Evolutionary conservation across 2,888 invertebrate genomes (phyloP), one percentile per base, ranked within the genome.

Genomic region (Blastobasis adustella): DNA sequence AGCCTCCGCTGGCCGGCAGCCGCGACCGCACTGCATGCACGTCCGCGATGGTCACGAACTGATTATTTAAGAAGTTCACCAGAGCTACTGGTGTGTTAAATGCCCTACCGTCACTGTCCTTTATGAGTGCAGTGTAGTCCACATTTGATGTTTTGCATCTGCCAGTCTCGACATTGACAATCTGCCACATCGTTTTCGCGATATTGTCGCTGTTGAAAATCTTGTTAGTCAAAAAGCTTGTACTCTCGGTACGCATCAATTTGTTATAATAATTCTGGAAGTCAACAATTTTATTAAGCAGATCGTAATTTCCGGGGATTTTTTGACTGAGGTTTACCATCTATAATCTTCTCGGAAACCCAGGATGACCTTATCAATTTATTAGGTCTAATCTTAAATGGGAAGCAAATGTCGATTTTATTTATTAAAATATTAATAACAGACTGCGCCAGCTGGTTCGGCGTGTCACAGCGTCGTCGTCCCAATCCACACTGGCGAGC

Each of bases 51-150:
- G 40, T 6, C 37, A 38, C 47, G 37, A 53, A 53, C 38, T 50
- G 10, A 3, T n/a, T n/a, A 41, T 53, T 53, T 37, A 53, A 47
- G 4, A 47, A 47, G 41, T 53, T 37, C 1, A 45, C 51, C 0
- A 45, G 45, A 6, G 47, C 45, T 9, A 45, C 40, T 40, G 10
- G 40, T 8, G 45, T 44, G 5, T 44, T 5, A 8, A 47, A 47
- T 7, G 39, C 40, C 6, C 6, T 8, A 3, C 51, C 51, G 4
- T n/a, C 8, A 5, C 7, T 5, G 37, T 47, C 45, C 10, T 37
- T 44, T 5, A 37, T 37, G 1, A 51, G 5, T 5, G 44, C 47
- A 4, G 51, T 48, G 37, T 43, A 37, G 37, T 47, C 50, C 8
- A 50, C 39, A 3, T 9, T 8, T 6, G 6, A 1, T 39, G 10